phyloP scores from a whole-genome alignment of 2,113 vertebrate genomes.

The Lepus europaeus region DNA sequence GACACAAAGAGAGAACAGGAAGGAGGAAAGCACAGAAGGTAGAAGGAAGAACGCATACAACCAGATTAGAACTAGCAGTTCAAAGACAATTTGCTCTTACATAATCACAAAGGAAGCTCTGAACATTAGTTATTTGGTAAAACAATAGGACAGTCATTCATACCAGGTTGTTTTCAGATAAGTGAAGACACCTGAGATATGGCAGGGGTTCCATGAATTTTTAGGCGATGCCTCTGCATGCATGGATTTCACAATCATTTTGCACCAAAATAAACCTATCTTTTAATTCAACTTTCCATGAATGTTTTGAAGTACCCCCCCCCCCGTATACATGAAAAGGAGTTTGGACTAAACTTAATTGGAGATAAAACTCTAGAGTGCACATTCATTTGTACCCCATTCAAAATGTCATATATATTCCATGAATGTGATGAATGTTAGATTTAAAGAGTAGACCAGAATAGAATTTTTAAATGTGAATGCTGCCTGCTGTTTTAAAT shows the following conservation, averaged over 20 bases:
- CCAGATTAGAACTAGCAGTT: conserved; percentile 66
- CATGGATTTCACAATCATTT: not conserved
- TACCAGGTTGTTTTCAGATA: not conserved
- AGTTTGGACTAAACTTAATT: not conserved
- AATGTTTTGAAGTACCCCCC: too few species aligned
- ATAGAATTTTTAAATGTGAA: conserved; percentile 32
- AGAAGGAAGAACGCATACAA: not conserved
- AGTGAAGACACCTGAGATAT: not conserved
- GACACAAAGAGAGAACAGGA: not conserved
- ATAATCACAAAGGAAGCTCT: conserved; percentile 68
- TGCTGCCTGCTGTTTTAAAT: not conserved
- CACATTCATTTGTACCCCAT: not conserved
- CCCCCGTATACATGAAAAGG: not conserved
- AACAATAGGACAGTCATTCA: conserved; percentile 50
- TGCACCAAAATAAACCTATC: too few species aligned
- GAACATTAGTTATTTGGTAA: conserved; percentile 49
- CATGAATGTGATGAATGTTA: not conserved
- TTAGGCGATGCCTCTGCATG: too few species aligned
- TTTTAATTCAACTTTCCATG: too few species aligned
- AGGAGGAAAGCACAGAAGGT: not conserved
- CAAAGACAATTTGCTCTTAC: conserved; percentile 26
- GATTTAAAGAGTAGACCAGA: not conserved
- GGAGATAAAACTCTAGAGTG: not conserved
- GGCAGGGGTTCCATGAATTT: conserved; percentile 16
- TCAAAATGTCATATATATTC: not conserved